Evolutionary conservation across 2,113 vertebrate species (phyloP), one percentile per base, ranked within the genome.

Genomic region (Canis aureus): DNA sequence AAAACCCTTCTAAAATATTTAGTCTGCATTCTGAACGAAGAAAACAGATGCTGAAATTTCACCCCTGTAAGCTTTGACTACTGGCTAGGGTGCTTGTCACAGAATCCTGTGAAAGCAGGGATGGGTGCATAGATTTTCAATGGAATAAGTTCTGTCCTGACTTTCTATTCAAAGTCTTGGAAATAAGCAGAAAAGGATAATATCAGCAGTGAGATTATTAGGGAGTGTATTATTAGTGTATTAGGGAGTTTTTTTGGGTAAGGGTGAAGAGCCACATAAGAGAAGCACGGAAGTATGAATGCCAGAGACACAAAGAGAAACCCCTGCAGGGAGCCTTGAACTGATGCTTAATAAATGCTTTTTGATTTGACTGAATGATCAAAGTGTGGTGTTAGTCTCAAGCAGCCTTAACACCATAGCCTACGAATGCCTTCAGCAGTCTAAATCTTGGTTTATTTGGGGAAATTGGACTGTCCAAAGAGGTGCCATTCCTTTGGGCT

Each of bases 21-120:
- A 4, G 19, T 91, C 27, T 43, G 84, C 38, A n/a, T 98, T 96
- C 25, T 95, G 83, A 59, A n/a, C 92, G 91, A 84, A 97, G 95
- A 79, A 95, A 96, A 22, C 20, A 87, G 38, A 59, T 11, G 43
- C 81, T 81, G 32, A 19, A 17, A 64, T 32, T 8, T 23, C 73
- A 83, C 78, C 0, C 3, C 20, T 32, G 5, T 94, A 20, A 94
- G 81, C 94, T 90, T 55, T n/a, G 32, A 15, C 1, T 97, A 73
- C 92, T 79, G 12, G 8, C 5, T 22, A 69, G 55, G 3, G n/a
- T 73, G 59, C 25, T 74, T n/a, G 2, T 88, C 64, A 6, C 0
- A 22, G 27, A 97, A 91, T 55, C 22, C 0, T 1, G 0, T 5
- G 22, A 51, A 25, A 71, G 66, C 12, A 62, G 38, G 32, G 27